phyloP scores from a whole-genome alignment of 2,888 invertebrate genomes.

The Lycophotia porphyrea region DNA sequence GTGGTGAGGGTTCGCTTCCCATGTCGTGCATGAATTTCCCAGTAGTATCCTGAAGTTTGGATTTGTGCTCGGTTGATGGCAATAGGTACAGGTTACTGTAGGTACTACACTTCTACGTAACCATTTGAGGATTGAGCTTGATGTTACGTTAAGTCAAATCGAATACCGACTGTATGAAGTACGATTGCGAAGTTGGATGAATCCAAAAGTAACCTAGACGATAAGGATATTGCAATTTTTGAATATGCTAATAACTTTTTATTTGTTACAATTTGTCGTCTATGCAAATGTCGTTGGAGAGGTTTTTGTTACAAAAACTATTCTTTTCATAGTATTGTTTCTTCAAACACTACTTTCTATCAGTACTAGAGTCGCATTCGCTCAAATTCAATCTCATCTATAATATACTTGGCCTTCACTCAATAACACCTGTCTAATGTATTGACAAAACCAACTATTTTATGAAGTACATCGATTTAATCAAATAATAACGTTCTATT shows the following conservation, averaged over 20 bases:
- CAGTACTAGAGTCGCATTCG: too few species aligned
- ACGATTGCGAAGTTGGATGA: neutral
- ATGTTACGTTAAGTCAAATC: neutral
- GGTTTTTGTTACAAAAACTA: too few species aligned
- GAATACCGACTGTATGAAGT: neutral
- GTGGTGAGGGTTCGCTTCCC: neutral
- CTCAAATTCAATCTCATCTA: neutral
- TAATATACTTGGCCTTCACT: neutral
- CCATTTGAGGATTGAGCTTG: neutral
- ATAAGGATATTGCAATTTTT: neutral
- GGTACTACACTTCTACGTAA: neutral
- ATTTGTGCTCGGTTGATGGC: too few species aligned
- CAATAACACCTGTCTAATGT: slow-evolving; percentile 7
- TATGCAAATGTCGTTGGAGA: neutral
- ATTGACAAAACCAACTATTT: slow-evolving; percentile 1
- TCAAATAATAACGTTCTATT: neutral
- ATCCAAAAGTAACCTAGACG: neutral
- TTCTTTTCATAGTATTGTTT: neutral
- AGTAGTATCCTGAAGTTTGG: too few species aligned
- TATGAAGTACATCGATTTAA: slow-evolving; percentile 6
- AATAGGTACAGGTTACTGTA: too few species aligned
- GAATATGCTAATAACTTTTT: neutral
- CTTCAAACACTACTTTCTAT: neutral
- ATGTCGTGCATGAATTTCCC: too few species aligned
- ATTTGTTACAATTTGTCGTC: neutral